phyloP scores from a whole-genome alignment of 2,113 vertebrate species.

The Corvus moneduloides region DNA sequence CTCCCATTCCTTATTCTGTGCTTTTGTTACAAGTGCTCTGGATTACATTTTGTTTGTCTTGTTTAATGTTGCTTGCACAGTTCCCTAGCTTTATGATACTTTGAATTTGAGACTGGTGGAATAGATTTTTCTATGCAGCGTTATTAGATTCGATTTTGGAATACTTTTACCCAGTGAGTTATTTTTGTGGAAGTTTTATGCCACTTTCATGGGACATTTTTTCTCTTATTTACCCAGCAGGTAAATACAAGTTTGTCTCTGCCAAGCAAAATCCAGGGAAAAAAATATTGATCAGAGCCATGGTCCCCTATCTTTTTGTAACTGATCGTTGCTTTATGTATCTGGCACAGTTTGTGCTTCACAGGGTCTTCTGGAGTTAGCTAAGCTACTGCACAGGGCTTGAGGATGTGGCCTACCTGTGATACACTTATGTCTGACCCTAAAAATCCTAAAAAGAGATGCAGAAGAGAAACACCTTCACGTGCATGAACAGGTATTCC shows the following conservation, averaged over 20 bases:
- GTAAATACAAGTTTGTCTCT: background rate
- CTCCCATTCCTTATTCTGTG: slow-evolving; percentile 56
- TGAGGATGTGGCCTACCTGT: fast-evolving
- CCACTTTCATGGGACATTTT: slow-evolving; percentile 42
- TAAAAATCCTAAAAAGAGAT: background rate
- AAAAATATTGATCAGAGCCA: background rate
- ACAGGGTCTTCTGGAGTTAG: background rate
- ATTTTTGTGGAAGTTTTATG: slow-evolving; percentile 54
- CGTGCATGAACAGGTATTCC: background rate
- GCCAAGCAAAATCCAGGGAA: background rate
- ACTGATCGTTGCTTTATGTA: background rate
- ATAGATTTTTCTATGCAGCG: slow-evolving; percentile 69
- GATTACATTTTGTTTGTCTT: slow-evolving; percentile 57
- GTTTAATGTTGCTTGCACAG: slow-evolving; percentile 59
- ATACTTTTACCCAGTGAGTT: slow-evolving; percentile 62
- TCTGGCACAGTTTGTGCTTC: background rate
- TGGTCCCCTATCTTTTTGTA: background rate
- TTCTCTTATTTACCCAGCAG: slow-evolving; percentile 38
- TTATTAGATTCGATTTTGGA: slow-evolving; percentile 76
- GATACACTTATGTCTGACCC: background rate
- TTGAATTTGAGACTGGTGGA: slow-evolving; percentile 62
- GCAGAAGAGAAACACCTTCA: background rate
- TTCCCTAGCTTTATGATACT: slow-evolving; percentile 63
- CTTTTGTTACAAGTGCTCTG: slow-evolving; percentile 53
- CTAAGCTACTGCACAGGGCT: background rate